Evolutionary conservation across 2,797 vertebrate species (phyloP).

Genomic region (Synanceia verrucosa): DNA sequence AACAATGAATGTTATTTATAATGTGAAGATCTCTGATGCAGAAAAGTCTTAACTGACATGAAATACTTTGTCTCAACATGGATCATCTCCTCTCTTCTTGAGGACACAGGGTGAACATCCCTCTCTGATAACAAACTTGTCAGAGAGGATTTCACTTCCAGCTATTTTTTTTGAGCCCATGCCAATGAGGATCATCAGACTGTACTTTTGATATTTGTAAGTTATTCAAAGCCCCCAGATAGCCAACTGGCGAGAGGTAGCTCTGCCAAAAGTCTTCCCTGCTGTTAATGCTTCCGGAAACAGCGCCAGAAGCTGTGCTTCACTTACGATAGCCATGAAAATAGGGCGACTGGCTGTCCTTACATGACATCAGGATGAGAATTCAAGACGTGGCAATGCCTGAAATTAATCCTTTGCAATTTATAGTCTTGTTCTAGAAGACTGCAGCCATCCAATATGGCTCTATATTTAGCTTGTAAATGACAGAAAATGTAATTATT

Average conservation of each 20-base stretch:
- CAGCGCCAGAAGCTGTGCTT: constrained; percentile 48
- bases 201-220: constrained; percentile 44
- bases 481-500: constrained; percentile 33
- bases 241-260: constrained; percentile 32
- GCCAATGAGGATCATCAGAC: constrained; percentile 52
- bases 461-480: constrained; percentile 9
- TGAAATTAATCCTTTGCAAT: constrained; percentile 46
- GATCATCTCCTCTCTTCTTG: not conserved
- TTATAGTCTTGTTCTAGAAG: constrained; percentile 18
- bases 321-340: constrained; percentile 51
- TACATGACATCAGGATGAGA: constrained; percentile 29
- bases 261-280: constrained; percentile 54
- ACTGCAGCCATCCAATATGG: not conserved
- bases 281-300: constrained; percentile 55
- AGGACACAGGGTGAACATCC: constrained; percentile 10
- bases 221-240: constrained; percentile 56
- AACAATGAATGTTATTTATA: constrained; percentile 24
- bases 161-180: constrained; percentile 32
- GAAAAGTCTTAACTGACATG: constrained; percentile 13
- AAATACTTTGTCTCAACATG: constrained; percentile 12
- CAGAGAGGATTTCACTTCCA: constrained; percentile 31
- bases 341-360: constrained; percentile 55
- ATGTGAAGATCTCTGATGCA: not conserved
- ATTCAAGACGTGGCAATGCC: constrained; percentile 29
- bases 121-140: constrained; percentile 30